Percentiles rank a stretch among this genome's conserved stretches.
Evolutionary conservation across 2,797 vertebrate genomes (phyloP).

Genomic region (Fringilla coelebs): DNA sequence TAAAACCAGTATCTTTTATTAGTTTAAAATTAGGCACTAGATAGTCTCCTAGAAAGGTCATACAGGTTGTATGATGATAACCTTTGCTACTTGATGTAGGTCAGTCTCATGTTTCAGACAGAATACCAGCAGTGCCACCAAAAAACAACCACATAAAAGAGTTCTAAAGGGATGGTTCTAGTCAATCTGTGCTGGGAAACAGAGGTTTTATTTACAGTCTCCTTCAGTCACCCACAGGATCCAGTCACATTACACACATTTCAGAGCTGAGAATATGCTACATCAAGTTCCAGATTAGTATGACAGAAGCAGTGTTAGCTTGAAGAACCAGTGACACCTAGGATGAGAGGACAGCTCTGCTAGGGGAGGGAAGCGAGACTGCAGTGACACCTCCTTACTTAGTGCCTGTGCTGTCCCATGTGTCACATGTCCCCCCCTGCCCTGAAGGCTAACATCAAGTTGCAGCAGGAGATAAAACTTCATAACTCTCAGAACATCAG

Average conservation of each 20-base stretch:
- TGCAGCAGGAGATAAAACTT: background rate
- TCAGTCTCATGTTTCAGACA: background rate
- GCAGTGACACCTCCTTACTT: background rate
- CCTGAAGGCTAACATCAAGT: background rate
- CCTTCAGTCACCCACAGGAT: background rate
- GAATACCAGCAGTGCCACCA: background rate
- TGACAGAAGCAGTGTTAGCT: background rate
- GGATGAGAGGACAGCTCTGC: background rate
- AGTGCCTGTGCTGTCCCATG: background rate
- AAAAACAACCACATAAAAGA: background rate
- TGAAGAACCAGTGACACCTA: background rate
- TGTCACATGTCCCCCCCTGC: accelerated
- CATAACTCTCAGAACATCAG: background rate
- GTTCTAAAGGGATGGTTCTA: background rate
- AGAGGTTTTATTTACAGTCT: background rate
- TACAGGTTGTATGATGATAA: background rate
- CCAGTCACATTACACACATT: background rate
- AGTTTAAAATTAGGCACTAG: background rate
- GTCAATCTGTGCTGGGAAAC: background rate
- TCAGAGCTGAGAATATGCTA: background rate
- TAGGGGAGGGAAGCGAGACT: background rate
- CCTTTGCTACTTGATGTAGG: background rate
- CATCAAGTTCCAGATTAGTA: background rate
- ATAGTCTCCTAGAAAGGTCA: background rate
- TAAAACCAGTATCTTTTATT: background rate